Conservation (phyloP, 1,140 invertebrate species). For the Calliphora vicina region DNA sequence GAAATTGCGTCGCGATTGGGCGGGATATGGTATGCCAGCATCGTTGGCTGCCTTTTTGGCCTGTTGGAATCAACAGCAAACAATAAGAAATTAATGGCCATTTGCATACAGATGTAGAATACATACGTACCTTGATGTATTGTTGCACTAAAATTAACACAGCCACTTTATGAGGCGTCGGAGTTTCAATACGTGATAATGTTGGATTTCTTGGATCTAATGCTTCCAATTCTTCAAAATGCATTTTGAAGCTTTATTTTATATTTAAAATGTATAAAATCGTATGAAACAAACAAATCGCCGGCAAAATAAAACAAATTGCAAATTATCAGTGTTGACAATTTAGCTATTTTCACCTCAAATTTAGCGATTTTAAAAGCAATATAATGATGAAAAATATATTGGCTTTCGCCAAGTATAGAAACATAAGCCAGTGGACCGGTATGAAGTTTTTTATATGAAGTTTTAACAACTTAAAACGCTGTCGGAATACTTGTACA, state of each 20-base stretch:
- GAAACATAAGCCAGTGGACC: too few species aligned
- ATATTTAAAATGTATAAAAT: too few species aligned
- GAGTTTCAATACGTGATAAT: slow-evolving; percentile 50
- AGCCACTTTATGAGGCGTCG: slow-evolving; percentile 58
- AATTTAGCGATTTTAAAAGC: too few species aligned
- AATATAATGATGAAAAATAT: too few species aligned
- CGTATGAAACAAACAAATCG: background rate
- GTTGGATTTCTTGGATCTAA: slow-evolving; percentile 51
- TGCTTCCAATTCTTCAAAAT: slow-evolving; percentile 58
- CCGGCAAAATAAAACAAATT: background rate
- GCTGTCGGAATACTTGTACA: too few species aligned
- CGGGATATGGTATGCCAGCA: slow-evolving; percentile 48
- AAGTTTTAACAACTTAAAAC: too few species aligned
- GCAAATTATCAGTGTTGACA: background rate
- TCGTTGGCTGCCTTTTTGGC: slow-evolving; percentile 52
- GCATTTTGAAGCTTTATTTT: slow-evolving; percentile 28
- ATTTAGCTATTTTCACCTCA: too few species aligned
- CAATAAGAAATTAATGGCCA: background rate
- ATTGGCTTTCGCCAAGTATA: too few species aligned
- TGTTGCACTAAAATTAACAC: slow-evolving; percentile 59
- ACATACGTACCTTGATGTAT: slow-evolving; percentile 53
- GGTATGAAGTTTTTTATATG: too few species aligned
- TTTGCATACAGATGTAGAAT: background rate
- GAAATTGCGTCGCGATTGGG: slow-evolving; percentile 65
- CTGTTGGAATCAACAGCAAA: slow-evolving; percentile 36